Conservation (phyloP, 2,113 vertebrate species). For the Odocoileus hemionus region DNA sequence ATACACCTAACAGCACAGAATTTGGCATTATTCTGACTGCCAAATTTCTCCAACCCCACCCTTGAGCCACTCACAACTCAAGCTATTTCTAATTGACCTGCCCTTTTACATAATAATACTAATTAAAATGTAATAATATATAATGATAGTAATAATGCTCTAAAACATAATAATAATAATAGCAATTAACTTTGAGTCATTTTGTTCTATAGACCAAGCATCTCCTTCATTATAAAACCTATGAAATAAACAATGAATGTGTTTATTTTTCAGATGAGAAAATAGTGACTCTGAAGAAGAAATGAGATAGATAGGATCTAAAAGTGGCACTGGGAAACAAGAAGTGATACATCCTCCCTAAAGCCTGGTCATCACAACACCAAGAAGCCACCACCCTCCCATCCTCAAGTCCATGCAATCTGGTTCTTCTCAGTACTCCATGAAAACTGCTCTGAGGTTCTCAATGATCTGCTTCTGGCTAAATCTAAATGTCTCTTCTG, state of each 20-base stretch:
- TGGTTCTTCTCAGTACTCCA: not conserved
- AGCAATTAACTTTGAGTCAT: not conserved
- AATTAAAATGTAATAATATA: not conserved
- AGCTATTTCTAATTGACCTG: not conserved
- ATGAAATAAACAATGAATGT: not conserved
- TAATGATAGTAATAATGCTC: not conserved
- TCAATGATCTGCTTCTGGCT: not conserved
- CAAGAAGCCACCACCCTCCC: not conserved
- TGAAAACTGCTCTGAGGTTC: not conserved
- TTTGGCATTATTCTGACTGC: not conserved
- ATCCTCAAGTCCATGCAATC: not conserved
- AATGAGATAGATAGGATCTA: not conserved
- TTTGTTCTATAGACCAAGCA: not conserved
- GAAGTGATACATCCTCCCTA: not conserved
- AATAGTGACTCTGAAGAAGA: not conserved
- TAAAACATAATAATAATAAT: not conserved
- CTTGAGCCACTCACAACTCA: not conserved
- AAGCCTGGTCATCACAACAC: not conserved
- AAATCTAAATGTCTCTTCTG: not conserved
- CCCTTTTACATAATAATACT: not conserved
- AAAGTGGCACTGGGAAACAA: not conserved
- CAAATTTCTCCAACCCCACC: not conserved
- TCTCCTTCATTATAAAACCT: not conserved
- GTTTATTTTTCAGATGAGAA: not conserved
- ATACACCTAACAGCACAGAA: not conserved